phyloP scores from a whole-genome alignment of 2,888 invertebrate species.

The Sarcophaga variegata region DNA sequence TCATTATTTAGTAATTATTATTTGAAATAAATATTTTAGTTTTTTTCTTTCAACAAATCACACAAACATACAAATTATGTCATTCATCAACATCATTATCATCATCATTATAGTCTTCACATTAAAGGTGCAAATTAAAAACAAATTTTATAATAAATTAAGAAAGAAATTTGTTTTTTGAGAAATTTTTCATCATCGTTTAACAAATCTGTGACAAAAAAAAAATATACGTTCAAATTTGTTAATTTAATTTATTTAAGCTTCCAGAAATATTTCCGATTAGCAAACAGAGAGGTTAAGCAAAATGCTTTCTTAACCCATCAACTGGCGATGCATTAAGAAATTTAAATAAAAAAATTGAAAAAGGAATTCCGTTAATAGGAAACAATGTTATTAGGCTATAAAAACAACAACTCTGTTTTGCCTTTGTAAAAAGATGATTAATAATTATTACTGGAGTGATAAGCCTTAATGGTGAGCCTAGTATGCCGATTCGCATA shows the following conservation, averaged over 20 bases:
- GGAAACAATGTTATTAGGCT: background rate
- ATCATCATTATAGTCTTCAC: background rate
- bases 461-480: too few species aligned
- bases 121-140: conserved; percentile 30
- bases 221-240: background rate
- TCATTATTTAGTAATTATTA: background rate
- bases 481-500: too few species aligned
- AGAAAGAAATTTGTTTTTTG: background rate
- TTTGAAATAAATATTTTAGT: background rate
- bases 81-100: background rate
- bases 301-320: background rate
- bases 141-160: conserved; percentile 21
- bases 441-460: too few species aligned
- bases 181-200: too few species aligned
- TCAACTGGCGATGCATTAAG: too few species aligned
- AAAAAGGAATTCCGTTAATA: background rate
- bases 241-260: conserved; percentile 5
- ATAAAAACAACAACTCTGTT: too few species aligned
- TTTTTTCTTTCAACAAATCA: background rate
- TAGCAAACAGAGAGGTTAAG: background rate
- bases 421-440: too few species aligned
- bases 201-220: conserved; percentile 12
- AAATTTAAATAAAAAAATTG: too few species aligned
- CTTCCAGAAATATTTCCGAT: background rate
- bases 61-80: background rate